phyloP scores from a whole-genome alignment of 1,140 invertebrate genomes.

The Pogonomyrmex californicus region DNA sequence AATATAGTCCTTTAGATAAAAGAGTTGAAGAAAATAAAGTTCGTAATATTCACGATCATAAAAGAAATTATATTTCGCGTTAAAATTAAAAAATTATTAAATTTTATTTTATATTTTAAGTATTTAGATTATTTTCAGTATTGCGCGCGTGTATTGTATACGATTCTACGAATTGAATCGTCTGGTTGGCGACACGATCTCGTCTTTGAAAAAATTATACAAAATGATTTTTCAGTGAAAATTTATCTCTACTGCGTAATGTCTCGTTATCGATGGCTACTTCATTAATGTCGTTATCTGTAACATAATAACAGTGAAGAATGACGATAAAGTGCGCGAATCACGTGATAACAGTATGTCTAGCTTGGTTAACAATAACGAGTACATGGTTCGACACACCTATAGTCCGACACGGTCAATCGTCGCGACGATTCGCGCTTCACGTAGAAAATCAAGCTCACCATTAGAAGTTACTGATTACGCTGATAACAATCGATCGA shows the following conservation, averaged over 20 bases:
- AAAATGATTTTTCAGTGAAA: not conserved
- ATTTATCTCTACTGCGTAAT: not conserved
- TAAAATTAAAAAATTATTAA: not conserved
- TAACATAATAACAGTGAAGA: not conserved
- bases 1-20: not conserved
- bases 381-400: not conserved
- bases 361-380: not conserved
- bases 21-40: not conserved
- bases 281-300: not conserved
- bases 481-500: constrained; percentile 31
- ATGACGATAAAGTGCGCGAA: not conserved
- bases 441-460: constrained; percentile 35
- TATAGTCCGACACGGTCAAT: constrained; percentile 7
- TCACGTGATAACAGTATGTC: not conserved
- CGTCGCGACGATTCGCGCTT: not conserved
- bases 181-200: not conserved
- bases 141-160: not conserved
- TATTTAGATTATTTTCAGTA: not conserved
- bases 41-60: not conserved
- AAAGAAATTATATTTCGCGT: not conserved
- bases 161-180: not conserved
- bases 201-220: not conserved
- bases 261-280: not conserved
- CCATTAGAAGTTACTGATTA: constrained; percentile 6
- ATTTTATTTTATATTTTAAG: not conserved